These are phyloP conservation scores for Craniophora ligustri DNA, from an alignment of 2,888 invertebrate genomes.

Conservation along the genomic window DNA sequence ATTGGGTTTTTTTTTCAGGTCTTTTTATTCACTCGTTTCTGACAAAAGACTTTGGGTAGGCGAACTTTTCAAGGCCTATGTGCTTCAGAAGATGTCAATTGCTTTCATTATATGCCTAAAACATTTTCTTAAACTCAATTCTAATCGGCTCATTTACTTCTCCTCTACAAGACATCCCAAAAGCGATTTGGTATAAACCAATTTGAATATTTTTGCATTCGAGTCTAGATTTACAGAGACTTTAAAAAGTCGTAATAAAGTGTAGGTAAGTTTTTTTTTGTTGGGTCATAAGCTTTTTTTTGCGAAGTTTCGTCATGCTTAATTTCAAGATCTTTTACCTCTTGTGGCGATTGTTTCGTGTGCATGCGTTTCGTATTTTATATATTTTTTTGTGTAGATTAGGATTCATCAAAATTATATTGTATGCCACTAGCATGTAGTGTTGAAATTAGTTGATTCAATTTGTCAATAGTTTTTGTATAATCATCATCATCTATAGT, in stretches of 20 bases:
- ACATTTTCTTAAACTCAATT: slow-evolving; percentile 45
- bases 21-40: slow-evolving; percentile 66
- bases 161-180: slow-evolving; percentile 47
- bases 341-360: slow-evolving; percentile 61
- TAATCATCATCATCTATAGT: slow-evolving; percentile 65
- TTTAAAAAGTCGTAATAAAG: slow-evolving; percentile 61
- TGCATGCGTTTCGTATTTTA: slow-evolving; percentile 60
- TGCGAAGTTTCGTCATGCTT: slow-evolving; percentile 58
- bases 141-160: slow-evolving; percentile 48
- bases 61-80: slow-evolving; percentile 84
- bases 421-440: slow-evolving; percentile 59
- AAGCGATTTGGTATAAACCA: slow-evolving; percentile 60
- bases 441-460: slow-evolving; percentile 74
- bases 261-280: slow-evolving; percentile 62
- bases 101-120: slow-evolving; percentile 51
- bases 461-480: slow-evolving; percentile 82
- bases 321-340: slow-evolving; percentile 64
- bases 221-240: slow-evolving; percentile 60
- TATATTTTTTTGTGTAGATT: slow-evolving; percentile 58
- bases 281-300: slow-evolving; percentile 59
- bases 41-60: slow-evolving; percentile 77
- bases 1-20: slow-evolving; percentile 70
- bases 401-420: slow-evolving; percentile 60
- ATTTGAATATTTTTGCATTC: slow-evolving; percentile 68
- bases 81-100: slow-evolving; percentile 76